These are phyloP conservation scores for Holotrichia oblita DNA, from an alignment of 1,140 invertebrate species.

Conservation along the genomic window DNA sequence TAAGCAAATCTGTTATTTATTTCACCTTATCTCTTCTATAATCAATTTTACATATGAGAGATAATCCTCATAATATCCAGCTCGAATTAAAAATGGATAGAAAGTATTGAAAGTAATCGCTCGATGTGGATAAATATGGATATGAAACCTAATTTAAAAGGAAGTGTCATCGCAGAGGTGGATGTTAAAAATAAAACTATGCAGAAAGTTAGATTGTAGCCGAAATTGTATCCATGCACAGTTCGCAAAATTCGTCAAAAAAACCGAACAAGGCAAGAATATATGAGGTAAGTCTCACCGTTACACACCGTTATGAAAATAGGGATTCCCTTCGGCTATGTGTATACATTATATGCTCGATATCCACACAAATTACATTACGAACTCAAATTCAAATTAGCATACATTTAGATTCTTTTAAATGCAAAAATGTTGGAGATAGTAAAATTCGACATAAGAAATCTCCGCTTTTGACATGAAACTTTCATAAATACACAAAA, in stretches of 20 bases:
- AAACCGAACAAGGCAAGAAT: background rate
- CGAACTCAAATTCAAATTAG: constrained; percentile 13
- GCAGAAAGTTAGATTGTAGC: too few species aligned
- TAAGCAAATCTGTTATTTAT: background rate
- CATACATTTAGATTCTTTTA: constrained; percentile 32
- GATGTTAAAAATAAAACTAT: too few species aligned
- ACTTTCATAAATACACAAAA: constrained; percentile 25
- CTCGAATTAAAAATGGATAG: too few species aligned
- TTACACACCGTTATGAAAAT: background rate
- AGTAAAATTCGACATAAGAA: constrained; percentile 17
- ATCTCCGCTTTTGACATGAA: constrained; percentile 11
- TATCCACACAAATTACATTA: constrained; percentile 23
- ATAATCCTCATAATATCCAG: background rate
- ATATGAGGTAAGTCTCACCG: background rate
- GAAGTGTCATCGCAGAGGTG: too few species aligned
- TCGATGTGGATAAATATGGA: too few species aligned
- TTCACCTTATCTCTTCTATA: background rate
- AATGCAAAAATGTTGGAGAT: constrained; percentile 26
- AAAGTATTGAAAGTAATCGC: too few species aligned
- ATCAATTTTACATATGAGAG: background rate
- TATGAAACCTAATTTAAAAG: too few species aligned
- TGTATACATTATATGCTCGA: background rate
- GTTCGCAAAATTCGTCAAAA: background rate
- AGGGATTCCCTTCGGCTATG: background rate
- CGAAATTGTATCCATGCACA: background rate